These are phyloP conservation scores for Rhea pennata DNA, from an alignment of 2,113 vertebrate species.

Conservation along the genomic window DNA sequence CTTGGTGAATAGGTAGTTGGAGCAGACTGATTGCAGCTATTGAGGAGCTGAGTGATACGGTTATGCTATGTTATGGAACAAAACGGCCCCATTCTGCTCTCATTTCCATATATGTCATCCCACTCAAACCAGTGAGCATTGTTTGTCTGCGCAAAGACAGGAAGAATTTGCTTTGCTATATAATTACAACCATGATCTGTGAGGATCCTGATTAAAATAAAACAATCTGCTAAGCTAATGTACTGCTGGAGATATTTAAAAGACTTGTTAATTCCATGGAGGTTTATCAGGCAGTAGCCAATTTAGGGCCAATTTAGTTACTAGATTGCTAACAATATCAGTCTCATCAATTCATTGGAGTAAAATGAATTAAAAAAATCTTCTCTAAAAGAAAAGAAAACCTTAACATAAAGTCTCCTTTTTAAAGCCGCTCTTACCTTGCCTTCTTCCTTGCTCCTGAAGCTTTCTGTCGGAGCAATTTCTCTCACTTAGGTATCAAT, in stretches of 20 bases:
- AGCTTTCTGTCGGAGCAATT: conserved; percentile 4
- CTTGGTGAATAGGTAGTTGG: background rate
- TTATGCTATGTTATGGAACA: background rate
- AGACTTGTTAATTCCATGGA: background rate
- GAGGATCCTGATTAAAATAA: background rate
- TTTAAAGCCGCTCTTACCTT: background rate
- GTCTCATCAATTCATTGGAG: background rate
- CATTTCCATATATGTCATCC: conserved; percentile 9
- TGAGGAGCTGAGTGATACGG: background rate
- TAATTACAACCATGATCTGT: conserved; percentile 19
- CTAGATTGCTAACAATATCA: background rate
- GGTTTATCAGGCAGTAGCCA: background rate
- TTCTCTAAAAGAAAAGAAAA: background rate
- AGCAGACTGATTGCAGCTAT: background rate
- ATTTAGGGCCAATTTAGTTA: conserved; percentile 24
- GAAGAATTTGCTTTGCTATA: conserved; percentile 7
- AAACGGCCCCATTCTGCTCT: conserved; percentile 10
- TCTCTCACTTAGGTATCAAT: conserved; percentile 57
- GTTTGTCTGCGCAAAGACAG: background rate
- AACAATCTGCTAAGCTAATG: background rate
- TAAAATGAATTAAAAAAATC: background rate
- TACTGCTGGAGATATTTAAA: background rate
- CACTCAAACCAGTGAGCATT: conserved; percentile 25
- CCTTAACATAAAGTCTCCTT: background rate
- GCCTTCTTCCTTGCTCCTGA: conserved; percentile 13